Evolutionary conservation across 2,113 vertebrate genomes (phyloP).

Genomic region (Oryzias melastigma): DNA sequence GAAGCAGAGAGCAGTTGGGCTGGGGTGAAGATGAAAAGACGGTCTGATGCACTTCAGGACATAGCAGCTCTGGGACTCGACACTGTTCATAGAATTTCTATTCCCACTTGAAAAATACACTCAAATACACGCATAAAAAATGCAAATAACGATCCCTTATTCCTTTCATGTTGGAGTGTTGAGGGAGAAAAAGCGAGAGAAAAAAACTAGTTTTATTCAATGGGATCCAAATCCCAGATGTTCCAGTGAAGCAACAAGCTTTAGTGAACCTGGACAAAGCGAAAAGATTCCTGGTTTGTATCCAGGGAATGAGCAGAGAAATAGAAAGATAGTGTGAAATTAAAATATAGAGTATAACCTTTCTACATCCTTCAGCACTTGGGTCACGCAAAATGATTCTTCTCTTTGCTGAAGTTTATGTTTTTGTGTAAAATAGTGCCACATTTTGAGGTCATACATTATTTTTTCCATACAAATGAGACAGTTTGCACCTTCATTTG

Average conservation of each 20-base stretch:
- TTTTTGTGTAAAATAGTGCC: too few relatives aligned
- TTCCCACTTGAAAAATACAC: conserved; percentile 71
- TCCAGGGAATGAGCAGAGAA: conserved; percentile 21
- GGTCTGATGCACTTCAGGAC: conserved; percentile 66
- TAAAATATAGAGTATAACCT: conserved; percentile 19
- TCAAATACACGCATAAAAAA: conserved; percentile 66
- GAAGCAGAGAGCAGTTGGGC: conserved; percentile 41
- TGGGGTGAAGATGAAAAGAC: conserved; percentile 70
- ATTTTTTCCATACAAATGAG: not conserved
- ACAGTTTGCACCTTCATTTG: not conserved
- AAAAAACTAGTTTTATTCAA: conserved; percentile 52
- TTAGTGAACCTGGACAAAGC: conserved; percentile 38
- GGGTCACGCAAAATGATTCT: conserved; percentile 3
- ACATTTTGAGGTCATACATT: not conserved
- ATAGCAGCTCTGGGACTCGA: conserved; percentile 59
- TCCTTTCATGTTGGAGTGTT: conserved; percentile 65
- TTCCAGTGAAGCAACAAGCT: conserved; percentile 60
- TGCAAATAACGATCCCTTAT: conserved; percentile 68
- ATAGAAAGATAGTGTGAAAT: conserved; percentile 18
- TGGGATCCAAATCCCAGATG: conserved; percentile 54
- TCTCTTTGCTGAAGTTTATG: not conserved
- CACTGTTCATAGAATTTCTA: conserved; percentile 60
- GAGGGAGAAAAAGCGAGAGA: conserved; percentile 26
- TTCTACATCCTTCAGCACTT: conserved; percentile 8
- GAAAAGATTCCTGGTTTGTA: conserved; percentile 26